phyloP scores from a whole-genome alignment of 2,797 vertebrate species.

The Tiaroga cobitis region DNA sequence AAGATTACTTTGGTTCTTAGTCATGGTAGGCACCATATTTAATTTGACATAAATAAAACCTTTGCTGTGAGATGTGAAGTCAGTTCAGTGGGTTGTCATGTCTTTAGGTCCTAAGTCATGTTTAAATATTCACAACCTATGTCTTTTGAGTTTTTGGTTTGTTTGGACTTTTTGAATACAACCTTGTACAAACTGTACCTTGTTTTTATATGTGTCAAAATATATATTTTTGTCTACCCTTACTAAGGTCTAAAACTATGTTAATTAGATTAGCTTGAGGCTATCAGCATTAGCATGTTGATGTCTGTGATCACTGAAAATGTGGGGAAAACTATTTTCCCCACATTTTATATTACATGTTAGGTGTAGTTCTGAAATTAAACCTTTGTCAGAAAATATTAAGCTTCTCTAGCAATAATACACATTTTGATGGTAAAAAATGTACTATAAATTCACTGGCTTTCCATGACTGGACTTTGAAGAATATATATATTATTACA shows the following conservation, averaged over 20 bases:
- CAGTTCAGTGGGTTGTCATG: background rate
- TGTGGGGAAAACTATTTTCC: too few relatives aligned
- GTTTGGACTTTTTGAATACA: background rate
- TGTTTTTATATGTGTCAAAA: background rate
- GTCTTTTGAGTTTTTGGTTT: background rate
- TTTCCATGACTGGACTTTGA: background rate
- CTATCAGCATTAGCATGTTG: conserved; percentile 26
- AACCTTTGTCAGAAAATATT: background rate
- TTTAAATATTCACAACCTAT: background rate
- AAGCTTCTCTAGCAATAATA: background rate
- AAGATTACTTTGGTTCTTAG: background rate
- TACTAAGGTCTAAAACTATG: background rate
- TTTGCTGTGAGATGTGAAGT: background rate
- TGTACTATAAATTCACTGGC: background rate
- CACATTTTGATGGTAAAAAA: background rate
- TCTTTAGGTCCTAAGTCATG: background rate
- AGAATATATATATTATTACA: background rate
- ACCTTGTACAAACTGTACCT: background rate
- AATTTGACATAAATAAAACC: background rate
- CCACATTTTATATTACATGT: background rate
- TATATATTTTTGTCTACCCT: background rate
- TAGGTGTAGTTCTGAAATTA: background rate
- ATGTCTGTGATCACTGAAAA: conserved; percentile 20
- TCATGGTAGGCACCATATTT: background rate
- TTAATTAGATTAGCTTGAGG: conserved; percentile 12